Percentiles rank a stretch among this genome's conserved stretches.
Evolutionary conservation across 1,140 invertebrate genomes (phyloP).

Genomic region (Drosophila subpulchrella): DNA sequence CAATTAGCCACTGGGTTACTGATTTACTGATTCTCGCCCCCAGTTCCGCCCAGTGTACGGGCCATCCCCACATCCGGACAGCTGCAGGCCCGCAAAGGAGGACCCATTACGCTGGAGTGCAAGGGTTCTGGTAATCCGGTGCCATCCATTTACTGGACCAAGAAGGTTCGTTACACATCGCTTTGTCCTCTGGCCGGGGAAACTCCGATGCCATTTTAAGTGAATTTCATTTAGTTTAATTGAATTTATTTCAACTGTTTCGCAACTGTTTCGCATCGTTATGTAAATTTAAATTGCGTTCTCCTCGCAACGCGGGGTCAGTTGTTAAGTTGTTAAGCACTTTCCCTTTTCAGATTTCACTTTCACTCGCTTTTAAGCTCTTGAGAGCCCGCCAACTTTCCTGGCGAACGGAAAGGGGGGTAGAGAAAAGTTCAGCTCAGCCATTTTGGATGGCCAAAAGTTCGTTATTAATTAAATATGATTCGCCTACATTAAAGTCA

Average conservation of each 20-base stretch:
- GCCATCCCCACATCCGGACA: conserved; percentile 87
- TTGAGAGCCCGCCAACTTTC: conserved; percentile 26
- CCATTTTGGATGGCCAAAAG: conserved; percentile 11
- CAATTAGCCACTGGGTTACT: conserved; percentile 54
- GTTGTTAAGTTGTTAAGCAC: conserved; percentile 33
- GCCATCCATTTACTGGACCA: conserved; percentile 88
- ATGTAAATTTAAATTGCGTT: conserved; percentile 58
- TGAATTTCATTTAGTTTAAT: conserved; percentile 65
- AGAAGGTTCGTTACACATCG: conserved; percentile 85
- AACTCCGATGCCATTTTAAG: conserved; percentile 36
- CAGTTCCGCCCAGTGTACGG: conserved; percentile 87
- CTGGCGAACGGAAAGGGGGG: not conserved
- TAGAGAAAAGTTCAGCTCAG: conserved; percentile 11
- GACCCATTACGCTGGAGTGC: conserved; percentile 88
- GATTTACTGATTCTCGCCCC: conserved; percentile 16
- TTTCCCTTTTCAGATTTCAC: conserved; percentile 41
- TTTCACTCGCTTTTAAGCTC: conserved; percentile 44
- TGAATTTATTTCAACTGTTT: conserved; percentile 56
- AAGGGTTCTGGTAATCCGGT: conserved; percentile 89
- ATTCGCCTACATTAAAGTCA: conserved; percentile 41
- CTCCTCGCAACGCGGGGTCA: conserved; percentile 9
- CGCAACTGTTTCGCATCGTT: conserved; percentile 52
- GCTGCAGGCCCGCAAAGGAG: conserved; percentile 87
- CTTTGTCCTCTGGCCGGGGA: not conserved
- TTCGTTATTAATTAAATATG: conserved; percentile 53